Conservation (phyloP, 2,888 invertebrate species). For the Vandiemenella viatica region DNA sequence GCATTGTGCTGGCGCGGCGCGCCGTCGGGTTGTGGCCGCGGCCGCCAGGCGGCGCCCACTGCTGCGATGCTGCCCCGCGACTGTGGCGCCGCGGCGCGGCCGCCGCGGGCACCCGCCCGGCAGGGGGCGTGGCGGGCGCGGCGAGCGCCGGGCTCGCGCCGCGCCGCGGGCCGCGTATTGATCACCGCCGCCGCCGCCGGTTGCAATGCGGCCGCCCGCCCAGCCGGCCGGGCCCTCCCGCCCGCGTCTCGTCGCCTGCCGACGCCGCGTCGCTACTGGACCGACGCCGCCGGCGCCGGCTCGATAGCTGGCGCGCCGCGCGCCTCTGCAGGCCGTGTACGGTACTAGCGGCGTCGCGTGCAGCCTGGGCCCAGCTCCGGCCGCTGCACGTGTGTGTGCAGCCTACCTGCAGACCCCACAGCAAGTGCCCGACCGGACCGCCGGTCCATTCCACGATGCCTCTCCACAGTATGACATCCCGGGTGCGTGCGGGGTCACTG, state of each 20-base stretch:
- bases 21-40: conserved; percentile 19
- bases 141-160: conserved; percentile 24
- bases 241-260: conserved; percentile 12
- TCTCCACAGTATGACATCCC: too few species aligned
- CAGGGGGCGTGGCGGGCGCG: conserved; percentile 18
- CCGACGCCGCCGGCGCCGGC: too few species aligned
- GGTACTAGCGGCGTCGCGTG: too few species aligned
- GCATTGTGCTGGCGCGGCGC: conserved; percentile 20
- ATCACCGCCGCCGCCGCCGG: not conserved
- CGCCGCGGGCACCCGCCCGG: conserved; percentile 11
- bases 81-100: conserved; percentile 12
- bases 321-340: too few species aligned
- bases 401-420: too few species aligned
- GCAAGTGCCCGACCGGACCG: too few species aligned
- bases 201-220: conserved; percentile 17
- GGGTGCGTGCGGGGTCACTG: too few species aligned
- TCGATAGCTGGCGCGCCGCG: conserved; percentile 17
- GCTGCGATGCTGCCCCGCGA: conserved; percentile 21
- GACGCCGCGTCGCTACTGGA: conserved; percentile 12
- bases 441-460: too few species aligned
- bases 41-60: conserved; percentile 27
- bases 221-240: conserved; percentile 30
- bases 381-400: too few species aligned
- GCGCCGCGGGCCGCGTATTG: conserved; percentile 20
- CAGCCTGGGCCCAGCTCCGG: too few species aligned